Base-by-base conservation (phyloP, 2,113 vertebrate species). In the Pitta sordida region DNA sequence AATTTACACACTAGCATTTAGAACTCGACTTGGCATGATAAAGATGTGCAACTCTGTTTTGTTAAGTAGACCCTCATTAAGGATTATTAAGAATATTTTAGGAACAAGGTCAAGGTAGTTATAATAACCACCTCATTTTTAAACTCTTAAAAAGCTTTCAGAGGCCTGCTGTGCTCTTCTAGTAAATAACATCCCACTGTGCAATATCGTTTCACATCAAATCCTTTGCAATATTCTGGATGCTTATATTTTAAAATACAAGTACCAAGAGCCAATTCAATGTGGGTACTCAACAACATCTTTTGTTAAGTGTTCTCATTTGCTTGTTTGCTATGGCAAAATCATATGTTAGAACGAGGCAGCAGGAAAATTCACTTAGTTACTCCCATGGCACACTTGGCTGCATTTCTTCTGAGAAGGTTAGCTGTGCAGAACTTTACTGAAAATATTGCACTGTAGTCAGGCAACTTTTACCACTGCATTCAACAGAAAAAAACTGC, bases 1-100 rank as follows among this genome's bases (percentile, higher is more conserved):
- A 60, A 80, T 74, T 90, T 86, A 82, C 46, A 65, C 53, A 53
- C 36, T 18, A 46, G 11, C 52, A 36, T 60, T 64, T 48, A 58
- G 44, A 90, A 75, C 10, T 39, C 26, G 46, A 56, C 49, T 69
- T 76, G 20, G 29, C 34, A 26, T 19, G 60, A 73, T 37, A 43
- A 88, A 58, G 52, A 93, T 12, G 37, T 44, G 49, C 13, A 59
- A n/a, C n/a, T 36, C 22, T 34, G 16, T 48, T 77, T 52, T 4
- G 3, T 63, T 71, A 58, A 55, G 34, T n/a, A 76, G n/a, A 68
- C 24, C 4, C 51, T 88, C 32, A 53, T 68, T 86, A 94, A 20
- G 30, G 41, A 44, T 75, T 82, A 76, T 36, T 60, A 85, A 55
- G 69, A 83, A 13, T 70, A 65, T 67, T 82, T 92, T 67, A 65